Percentiles rank a stretch among this genome's conserved stretches.
phyloP scores from a whole-genome alignment of 2,797 vertebrate genomes.

The Oreonectes daqikongensis region DNA sequence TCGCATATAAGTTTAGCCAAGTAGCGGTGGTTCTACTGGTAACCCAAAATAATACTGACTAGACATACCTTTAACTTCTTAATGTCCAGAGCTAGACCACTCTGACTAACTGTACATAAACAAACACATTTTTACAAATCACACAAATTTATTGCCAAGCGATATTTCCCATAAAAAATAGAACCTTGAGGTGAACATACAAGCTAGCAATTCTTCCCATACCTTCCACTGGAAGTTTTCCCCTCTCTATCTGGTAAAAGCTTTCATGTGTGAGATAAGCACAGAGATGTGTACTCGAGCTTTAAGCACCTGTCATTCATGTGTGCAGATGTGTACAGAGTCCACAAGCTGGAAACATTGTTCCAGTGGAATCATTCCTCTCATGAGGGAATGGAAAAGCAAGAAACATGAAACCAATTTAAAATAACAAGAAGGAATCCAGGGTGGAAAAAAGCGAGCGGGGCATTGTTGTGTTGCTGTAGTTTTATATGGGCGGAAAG shows the following conservation, averaged over 20 bases:
- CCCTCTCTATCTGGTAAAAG: conserved; percentile 15
- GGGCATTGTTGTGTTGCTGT: conserved; percentile 13
- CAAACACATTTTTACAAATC: background rate
- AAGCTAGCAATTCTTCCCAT: conserved; percentile 17
- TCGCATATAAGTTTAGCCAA: background rate
- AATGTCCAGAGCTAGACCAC: background rate
- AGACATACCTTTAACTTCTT: too few relatives aligned
- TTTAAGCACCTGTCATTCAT: conserved; percentile 25
- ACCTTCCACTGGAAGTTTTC: conserved; percentile 3
- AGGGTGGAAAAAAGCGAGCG: conserved; percentile 43
- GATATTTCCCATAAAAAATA: background rate
- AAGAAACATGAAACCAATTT: conserved; percentile 52
- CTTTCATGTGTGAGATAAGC: conserved; percentile 40
- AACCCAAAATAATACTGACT: too few relatives aligned
- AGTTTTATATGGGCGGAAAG: background rate
- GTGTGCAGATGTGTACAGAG: conserved; percentile 17
- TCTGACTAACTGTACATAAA: background rate
- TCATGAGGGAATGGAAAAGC: conserved; percentile 49
- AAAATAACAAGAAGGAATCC: conserved; percentile 46
- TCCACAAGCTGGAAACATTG: conserved; percentile 9
- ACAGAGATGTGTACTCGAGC: conserved; percentile 4
- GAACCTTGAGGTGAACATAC: conserved; percentile 2
- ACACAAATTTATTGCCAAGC: background rate
- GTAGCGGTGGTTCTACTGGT: too few relatives aligned
- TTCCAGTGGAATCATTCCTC: conserved; percentile 37